Base-by-base conservation (phyloP, 1,140 invertebrate species). In the Caenorhabditis latens region DNA sequence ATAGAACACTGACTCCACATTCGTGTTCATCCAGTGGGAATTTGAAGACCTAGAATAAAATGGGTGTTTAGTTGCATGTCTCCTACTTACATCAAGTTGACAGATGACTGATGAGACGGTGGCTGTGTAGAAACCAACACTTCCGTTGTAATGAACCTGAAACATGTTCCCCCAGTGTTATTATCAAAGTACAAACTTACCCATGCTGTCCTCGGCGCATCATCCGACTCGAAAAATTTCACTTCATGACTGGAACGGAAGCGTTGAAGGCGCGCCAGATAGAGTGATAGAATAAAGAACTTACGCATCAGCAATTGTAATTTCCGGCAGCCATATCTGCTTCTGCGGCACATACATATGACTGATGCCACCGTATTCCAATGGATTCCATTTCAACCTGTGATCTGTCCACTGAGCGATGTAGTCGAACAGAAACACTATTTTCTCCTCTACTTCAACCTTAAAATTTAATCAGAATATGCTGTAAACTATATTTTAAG, bases 391-490 rank as follows among this genome's bases (percentile, higher is more conserved):
- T 19, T 13, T 46, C 40, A 71, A 19, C 4, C 65, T 14, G 16
- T 13, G 42, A n/a, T 71, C 65, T 8, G 8, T 19, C 21, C 21
- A 71, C 8, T 71, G 11, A 19, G 65, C 65, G 0, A 43, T 16
- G n/a, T 71, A 71, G 21, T 71, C 65, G 19, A 71, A 71, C 16
- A 71, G 40, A 11, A 71, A 71, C 19, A 42, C 46, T 14, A 71
- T 42, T 19, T 71, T 71, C n/a, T 71, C 65, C 46, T 71, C 65
- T 14, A 71, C 65, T 46, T 71, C 65, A 4, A 71, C 65, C 65
- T 71, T 16, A n/a, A 71, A n/a, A n/a, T n/a, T n/a, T n/a, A n/a
- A 46, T 9, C 7, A 32, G 13, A 32, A 9, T 32, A 63, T n/a
- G 8, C 7, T 63, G n/a, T 19, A 19, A 57, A 4, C 9, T 57